A percentile compares a stretch with the other conserved stretches of the same genome.
Conservation (phyloP, 1,140 invertebrate species). For the Eurosta solidaginis region DNA sequence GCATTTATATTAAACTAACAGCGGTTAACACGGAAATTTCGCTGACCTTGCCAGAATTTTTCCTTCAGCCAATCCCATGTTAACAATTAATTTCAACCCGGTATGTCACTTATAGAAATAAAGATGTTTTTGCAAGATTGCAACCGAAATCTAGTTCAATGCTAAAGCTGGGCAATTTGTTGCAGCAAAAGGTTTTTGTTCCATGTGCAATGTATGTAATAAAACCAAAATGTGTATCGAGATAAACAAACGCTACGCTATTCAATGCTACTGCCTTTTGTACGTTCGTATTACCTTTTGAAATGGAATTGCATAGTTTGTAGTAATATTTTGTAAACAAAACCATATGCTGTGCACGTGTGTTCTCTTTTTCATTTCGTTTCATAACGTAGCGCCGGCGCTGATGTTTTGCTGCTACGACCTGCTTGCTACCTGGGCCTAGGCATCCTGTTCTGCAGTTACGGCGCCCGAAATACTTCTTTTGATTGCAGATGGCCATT, state of each 20-base stretch:
- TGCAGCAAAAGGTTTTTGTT: constrained; percentile 18
- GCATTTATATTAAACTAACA: neutral
- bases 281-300: too few species aligned
- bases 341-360: neutral
- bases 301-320: too few species aligned
- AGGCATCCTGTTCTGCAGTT: neutral
- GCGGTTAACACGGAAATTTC: neutral
- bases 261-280: too few species aligned
- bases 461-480: neutral
- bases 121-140: neutral
- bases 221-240: too few species aligned
- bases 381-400: neutral
- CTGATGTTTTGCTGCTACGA: neutral
- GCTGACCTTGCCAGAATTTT: neutral
- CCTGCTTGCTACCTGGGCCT: neutral
- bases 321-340: neutral
- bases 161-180: neutral
- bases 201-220: too few species aligned
- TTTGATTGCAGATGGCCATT: constrained; percentile 14
- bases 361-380: neutral
- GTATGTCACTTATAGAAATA: too few species aligned
- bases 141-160: neutral
- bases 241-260: too few species aligned
- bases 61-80: neutral
- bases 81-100: neutral